Base-by-base conservation (phyloP, 2,888 invertebrate species). In the Hoplodrina blanda region DNA sequence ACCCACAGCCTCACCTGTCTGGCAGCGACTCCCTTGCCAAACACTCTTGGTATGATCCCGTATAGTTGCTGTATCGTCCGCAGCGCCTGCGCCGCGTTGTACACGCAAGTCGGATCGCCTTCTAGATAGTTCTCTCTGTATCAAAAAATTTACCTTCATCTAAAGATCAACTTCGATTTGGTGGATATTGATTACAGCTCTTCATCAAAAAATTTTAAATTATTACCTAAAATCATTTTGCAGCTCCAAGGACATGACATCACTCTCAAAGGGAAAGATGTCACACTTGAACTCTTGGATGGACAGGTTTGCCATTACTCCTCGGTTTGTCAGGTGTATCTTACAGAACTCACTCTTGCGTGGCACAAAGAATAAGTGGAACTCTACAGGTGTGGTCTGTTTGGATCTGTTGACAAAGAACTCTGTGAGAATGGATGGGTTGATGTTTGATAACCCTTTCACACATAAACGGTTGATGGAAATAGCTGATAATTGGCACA, bases 171-270 rank as follows among this genome's bases (percentile, higher is more conserved):
- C 19, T 19, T 13, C 4, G 11, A 11, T 41, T 11, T 41, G 13
- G 13, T 41, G 41, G 3, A 11, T 13, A 41, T 4, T 13, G 13
- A 41, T 13, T 6, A 46, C 46, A 5, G 3, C 5, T 4, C 15
- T 6, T 46, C 1, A 46, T 46, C 4, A 46, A 15, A 44, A 0
- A 2, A 33, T 7, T 19, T 60, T 53, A 15, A 15, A 10, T 15
- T 17, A 87, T 92, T 90, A 98, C 98, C 97, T 97, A 85, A 97
- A 99, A 25, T 98, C 97, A 86, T 97, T 96, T 44, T 97, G 97
- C 80, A 98, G 96, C 93, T 99, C 99, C 97, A 99, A 98, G 0
- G 99, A 99, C 85, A 99, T 97, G 13, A 99, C 96, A 94, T 99
- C 99, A 87, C 97, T 97, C 87, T 99, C 99, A 86, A 99, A 97